A percentile compares a stretch with the other conserved stretches of the same genome.
These are phyloP conservation scores for Pachliopta kotzebuea DNA, from an alignment of 2,888 invertebrate species.

Conservation along the genomic window DNA sequence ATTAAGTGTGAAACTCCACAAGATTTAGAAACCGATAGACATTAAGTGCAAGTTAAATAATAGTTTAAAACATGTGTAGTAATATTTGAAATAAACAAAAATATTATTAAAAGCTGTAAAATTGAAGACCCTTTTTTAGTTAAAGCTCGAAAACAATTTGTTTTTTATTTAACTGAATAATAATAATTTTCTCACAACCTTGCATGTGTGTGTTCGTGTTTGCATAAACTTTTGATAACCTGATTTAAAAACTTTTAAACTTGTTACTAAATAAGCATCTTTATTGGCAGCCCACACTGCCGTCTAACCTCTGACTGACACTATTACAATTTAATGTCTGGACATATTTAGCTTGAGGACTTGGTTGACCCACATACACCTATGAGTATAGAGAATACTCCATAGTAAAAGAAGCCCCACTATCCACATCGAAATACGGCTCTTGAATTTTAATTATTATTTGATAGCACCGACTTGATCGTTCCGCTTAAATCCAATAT, in stretches of 20 bases:
- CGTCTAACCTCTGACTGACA: constrained; percentile 18
- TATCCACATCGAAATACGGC: constrained; percentile 52
- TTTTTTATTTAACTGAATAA: not conserved
- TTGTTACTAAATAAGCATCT: not conserved
- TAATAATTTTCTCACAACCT: constrained; percentile 10
- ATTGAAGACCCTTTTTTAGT: not conserved
- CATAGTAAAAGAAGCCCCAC: constrained; percentile 52
- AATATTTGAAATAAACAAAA: not conserved
- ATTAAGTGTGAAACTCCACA: not conserved
- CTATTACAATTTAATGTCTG: constrained; percentile 28
- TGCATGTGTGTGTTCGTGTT: constrained; percentile 24
- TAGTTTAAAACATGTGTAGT: not conserved
- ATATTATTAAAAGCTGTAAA: not conserved
- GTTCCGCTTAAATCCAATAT: constrained; percentile 31
- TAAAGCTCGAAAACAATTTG: not conserved
- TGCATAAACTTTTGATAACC: constrained; percentile 7
- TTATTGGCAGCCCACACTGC: not conserved
- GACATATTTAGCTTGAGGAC: constrained; percentile 38
- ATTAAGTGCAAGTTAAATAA: not conserved
- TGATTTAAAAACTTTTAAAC: constrained; percentile 35
- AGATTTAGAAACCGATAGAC: not conserved
- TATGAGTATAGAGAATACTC: constrained; percentile 45
- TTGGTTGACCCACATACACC: constrained; percentile 57
- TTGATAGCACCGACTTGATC: constrained; percentile 35
- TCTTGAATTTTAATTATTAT: constrained; percentile 61